Evolutionary conservation across 2,888 invertebrate genomes (phyloP).

Genomic region (Lithophane ornitopus): DNA sequence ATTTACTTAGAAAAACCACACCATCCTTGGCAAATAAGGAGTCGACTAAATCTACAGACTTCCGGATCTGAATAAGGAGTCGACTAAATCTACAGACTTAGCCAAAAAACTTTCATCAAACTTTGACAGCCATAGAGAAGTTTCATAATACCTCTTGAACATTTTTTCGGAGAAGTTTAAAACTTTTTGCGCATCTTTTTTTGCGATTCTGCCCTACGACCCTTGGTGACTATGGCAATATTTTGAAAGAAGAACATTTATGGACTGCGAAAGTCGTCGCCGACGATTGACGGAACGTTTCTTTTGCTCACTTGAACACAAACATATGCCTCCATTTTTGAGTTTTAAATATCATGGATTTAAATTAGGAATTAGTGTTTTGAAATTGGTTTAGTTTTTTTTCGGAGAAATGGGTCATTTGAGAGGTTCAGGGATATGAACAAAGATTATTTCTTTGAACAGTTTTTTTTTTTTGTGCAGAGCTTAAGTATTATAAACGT

Average conservation of each 20-base stretch:
- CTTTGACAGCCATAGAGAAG: conserved; percentile 39
- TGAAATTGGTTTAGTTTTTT: conserved; percentile 45
- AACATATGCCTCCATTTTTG: conserved; percentile 53
- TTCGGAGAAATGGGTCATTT: conserved; percentile 7
- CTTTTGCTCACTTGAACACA: conserved; percentile 61
- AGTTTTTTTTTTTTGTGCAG: conserved; percentile 1
- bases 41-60: not conserved
- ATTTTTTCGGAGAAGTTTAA: conserved; percentile 23
- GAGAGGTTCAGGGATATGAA: not conserved
- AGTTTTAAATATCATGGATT: conserved; percentile 55
- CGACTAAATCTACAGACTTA: not conserved
- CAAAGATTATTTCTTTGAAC: conserved; percentile 13
- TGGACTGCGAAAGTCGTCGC: conserved; percentile 79
- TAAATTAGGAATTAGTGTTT: conserved; percentile 56
- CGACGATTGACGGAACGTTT: conserved; percentile 72
- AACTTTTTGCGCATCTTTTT: conserved; percentile 53
- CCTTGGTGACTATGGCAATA: conserved; percentile 71
- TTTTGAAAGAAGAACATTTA: conserved; percentile 86
- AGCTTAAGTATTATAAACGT: not conserved
- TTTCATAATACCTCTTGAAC: conserved; percentile 21
- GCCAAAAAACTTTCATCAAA: not conserved
- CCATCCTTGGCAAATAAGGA: not conserved
- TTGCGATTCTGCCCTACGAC: conserved; percentile 42
- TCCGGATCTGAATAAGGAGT: too few species aligned
- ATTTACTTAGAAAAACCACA: not conserved